phyloP scores from a whole-genome alignment of 2,113 vertebrate genomes.

The Myiagra hebetior region DNA sequence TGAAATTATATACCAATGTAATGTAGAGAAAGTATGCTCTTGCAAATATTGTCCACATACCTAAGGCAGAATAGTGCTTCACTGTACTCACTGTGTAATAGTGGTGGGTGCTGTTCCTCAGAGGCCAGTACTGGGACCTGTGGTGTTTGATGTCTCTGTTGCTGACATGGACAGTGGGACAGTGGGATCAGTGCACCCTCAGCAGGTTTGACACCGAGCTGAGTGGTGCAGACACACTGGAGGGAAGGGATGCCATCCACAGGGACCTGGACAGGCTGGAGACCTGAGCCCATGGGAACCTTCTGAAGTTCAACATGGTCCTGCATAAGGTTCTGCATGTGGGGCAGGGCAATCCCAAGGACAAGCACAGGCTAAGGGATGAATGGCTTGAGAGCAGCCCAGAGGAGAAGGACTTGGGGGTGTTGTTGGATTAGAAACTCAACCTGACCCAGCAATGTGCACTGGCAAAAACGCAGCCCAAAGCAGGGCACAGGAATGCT shows the following conservation, averaged over 20 bases:
- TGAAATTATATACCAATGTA: neutral
- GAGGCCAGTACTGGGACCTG: too few relatives aligned
- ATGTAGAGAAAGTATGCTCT: neutral
- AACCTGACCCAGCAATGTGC: neutral
- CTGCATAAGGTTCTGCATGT: neutral
- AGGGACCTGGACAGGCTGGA: neutral
- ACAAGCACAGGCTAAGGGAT: neutral
- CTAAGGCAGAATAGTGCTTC: neutral
- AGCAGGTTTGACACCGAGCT: neutral
- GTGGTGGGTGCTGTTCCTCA: neutral
- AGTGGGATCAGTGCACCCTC: neutral
- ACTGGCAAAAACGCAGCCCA: neutral
- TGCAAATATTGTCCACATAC: neutral
- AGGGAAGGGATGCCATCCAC: neutral
- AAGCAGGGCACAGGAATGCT: neutral
- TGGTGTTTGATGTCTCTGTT: rapidly evolving
- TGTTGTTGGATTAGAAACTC: neutral
- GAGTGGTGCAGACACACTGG: rapidly evolving
- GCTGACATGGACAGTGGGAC: neutral
- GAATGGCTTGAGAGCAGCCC: neutral
- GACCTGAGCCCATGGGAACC: neutral
- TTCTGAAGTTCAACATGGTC: neutral
- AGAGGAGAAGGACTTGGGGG: neutral
- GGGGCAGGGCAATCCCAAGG: neutral
- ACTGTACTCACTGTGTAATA: neutral